Conservation (phyloP, 2,113 vertebrate genomes). For the Raja brachyura region DNA sequence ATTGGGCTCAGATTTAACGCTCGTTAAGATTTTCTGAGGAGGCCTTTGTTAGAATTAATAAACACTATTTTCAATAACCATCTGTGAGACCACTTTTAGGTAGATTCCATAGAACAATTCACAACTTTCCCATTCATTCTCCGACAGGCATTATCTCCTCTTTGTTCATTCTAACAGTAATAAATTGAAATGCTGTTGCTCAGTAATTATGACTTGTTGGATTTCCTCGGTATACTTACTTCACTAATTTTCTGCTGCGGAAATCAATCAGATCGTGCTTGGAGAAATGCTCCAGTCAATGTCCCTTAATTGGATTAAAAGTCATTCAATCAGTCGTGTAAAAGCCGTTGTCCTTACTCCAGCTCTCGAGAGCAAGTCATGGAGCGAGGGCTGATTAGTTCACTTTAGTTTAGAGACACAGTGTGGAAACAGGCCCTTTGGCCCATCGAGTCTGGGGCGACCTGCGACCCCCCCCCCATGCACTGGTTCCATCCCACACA, state of each 20-base stretch:
- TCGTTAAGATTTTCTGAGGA: not conserved
- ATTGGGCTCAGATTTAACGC: not conserved
- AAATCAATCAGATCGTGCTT: not conserved
- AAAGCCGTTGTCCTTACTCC: not conserved
- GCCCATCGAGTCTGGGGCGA: too few species aligned
- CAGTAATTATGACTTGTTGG: not conserved
- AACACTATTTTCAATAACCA: not conserved
- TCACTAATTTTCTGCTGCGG: not conserved
- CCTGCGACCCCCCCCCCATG: too few species aligned
- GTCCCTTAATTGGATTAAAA: not conserved
- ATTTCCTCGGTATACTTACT: not conserved
- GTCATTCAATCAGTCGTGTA: not conserved
- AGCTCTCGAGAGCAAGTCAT: not conserved
- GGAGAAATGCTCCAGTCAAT: not conserved
- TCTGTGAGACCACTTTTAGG: not conserved
- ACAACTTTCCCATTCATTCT: not conserved
- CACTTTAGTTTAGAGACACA: too few species aligned
- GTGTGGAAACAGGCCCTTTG: too few species aligned
- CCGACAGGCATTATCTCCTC: not conserved
- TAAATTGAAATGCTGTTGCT: not conserved
- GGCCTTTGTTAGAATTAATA: not conserved
- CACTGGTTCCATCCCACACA: too few species aligned
- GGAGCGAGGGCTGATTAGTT: not conserved
- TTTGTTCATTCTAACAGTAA: not conserved
- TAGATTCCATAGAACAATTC: not conserved